These are phyloP conservation scores for Ormyrus nitidulus DNA, from an alignment of 2,888 invertebrate genomes.

Conservation along the genomic window DNA sequence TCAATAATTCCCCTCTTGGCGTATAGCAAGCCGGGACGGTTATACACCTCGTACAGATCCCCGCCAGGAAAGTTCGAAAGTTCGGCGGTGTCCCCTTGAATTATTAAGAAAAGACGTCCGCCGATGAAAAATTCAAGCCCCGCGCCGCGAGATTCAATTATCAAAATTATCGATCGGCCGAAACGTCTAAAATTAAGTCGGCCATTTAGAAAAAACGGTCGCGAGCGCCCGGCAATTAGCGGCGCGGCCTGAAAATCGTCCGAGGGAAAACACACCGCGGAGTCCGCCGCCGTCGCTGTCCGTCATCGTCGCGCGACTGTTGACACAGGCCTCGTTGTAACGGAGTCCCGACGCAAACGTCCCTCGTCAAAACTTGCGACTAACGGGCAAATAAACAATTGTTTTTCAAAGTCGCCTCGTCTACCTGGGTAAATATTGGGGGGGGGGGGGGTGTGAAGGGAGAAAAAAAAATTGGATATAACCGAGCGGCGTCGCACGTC, in stretches of 20 bases:
- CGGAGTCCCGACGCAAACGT: slow-evolving; percentile 14
- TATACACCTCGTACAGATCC: too few species aligned
- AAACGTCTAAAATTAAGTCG: background rate
- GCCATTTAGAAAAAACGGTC: slow-evolving; percentile 1
- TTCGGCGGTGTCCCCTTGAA: too few species aligned
- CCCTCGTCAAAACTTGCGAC: slow-evolving; percentile 8
- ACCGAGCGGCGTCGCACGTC: background rate
- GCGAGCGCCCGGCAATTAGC: slow-evolving; percentile 4
- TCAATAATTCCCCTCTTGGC: too few species aligned
- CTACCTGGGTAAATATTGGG: background rate
- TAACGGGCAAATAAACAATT: slow-evolving; percentile 42
- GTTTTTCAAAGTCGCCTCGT: background rate
- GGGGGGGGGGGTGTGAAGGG: too few species aligned
- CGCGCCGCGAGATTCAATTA: background rate
- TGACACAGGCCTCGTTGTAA: background rate
- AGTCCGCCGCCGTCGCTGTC: too few species aligned
- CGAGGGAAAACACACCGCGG: background rate
- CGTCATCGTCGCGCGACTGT: too few species aligned
- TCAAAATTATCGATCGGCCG: background rate
- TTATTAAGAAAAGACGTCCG: too few species aligned
- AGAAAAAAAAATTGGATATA: too few species aligned
- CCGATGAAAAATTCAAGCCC: background rate
- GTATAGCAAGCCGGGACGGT: too few species aligned
- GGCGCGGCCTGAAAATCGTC: slow-evolving; percentile 12
- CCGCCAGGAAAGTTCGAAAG: too few species aligned